Conservation (phyloP, 2,113 vertebrate species). For the Picathartes gymnocephalus region DNA sequence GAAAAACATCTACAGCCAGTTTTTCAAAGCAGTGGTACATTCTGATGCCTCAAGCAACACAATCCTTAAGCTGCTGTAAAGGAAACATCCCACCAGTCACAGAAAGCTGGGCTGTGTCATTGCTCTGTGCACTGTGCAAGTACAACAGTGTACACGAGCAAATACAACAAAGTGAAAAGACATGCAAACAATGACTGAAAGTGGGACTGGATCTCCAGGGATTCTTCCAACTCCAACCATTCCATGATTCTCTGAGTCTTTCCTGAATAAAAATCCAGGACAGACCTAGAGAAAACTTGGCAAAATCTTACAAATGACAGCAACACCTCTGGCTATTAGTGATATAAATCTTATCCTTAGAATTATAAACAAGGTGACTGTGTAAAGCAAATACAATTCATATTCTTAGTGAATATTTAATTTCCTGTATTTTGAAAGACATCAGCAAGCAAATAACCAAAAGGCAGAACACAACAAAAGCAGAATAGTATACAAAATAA, state of each 20-base stretch:
- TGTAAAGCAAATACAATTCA: not conserved
- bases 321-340: not conserved
- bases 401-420: not conserved
- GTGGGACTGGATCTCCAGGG: not conserved
- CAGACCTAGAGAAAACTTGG: not conserved
- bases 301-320: not conserved
- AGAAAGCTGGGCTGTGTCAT: not conserved
- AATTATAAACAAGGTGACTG: not conserved
- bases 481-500: not conserved
- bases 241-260: not conserved
- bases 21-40: not conserved
- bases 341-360: not conserved
- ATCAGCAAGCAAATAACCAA: not conserved
- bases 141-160: not conserved
- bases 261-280: not conserved
- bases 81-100: not conserved
- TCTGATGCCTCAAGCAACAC: not conserved
- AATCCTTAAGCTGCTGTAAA: not conserved
- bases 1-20: not conserved
- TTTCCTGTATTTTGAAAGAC: constrained; percentile 6
- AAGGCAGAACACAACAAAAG: not conserved
- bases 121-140: not conserved
- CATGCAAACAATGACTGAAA: not conserved
- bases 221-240: not conserved
- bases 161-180: not conserved